A percentile compares a stretch with the other conserved stretches of the same genome.
Conservation (phyloP, 2,888 invertebrate genomes). For the Andrena bucephala region DNA sequence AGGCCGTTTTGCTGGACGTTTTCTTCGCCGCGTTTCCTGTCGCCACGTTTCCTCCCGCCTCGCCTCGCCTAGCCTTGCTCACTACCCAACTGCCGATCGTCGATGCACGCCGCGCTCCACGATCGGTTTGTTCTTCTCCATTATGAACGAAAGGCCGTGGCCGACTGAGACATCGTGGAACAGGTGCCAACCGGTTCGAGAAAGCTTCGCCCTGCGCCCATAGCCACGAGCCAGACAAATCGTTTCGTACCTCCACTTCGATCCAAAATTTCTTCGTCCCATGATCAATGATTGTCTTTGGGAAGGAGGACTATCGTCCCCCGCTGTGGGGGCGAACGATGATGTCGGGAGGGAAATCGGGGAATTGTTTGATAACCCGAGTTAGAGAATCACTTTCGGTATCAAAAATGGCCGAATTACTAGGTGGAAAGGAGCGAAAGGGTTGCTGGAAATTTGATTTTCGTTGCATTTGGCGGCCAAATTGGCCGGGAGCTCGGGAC, state of each 20-base stretch:
- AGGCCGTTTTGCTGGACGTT: slow-evolving; percentile 55
- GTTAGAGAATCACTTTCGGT: neutral
- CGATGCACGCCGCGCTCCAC: slow-evolving; percentile 19
- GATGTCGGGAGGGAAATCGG: no score
- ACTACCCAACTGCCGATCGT: slow-evolving; percentile 23
- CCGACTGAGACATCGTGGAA: slow-evolving; percentile 61
- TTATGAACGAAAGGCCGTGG: slow-evolving; percentile 61
- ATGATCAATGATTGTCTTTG: no score
- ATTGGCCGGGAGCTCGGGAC: neutral
- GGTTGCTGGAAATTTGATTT: neutral
- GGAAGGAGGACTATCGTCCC: neutral
- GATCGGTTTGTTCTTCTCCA: slow-evolving; percentile 54
- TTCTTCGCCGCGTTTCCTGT: slow-evolving; percentile 65
- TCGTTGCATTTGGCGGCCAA: neutral
- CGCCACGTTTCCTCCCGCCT: slow-evolving; percentile 18
- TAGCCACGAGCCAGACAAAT: neutral
- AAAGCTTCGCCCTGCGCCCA: slow-evolving; percentile 56
- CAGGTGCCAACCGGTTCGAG: slow-evolving; percentile 75
- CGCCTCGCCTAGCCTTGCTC: neutral
- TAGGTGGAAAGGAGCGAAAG: no score
- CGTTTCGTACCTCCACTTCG: neutral
- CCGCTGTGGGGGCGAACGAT: neutral
- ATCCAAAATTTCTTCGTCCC: neutral
- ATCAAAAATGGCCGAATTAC: neutral
- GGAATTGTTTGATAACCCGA: neutral